Base-by-base conservation (phyloP, 2,888 invertebrate species). In the Ophraella communa region DNA sequence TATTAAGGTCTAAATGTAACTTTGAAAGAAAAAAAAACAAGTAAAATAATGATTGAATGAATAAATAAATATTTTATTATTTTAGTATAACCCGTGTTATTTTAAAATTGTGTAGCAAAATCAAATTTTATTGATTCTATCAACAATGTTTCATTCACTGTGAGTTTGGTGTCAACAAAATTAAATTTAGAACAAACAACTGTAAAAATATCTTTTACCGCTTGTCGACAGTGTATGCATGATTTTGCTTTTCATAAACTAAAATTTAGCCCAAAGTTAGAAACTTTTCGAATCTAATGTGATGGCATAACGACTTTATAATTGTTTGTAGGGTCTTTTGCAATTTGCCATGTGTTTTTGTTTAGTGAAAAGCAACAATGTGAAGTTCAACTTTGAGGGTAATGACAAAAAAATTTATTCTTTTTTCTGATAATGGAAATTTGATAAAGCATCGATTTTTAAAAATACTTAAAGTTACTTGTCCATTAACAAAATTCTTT, bases 231-330 rank as follows among this genome's bases (percentile, higher is more conserved):
- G 33, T 57, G 33, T 20, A 20, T 18, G 47, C 57, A 33, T 49
- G 33, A 42, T 57, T 57, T 23, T 14, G 18, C 18, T 52, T 52
- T 27, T 52, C 33, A 17, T 7, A 4, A 11, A 33, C 18, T 24
- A 30, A 52, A 52, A 52, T 52, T 52, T 52, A 17, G 33, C 27
- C 18, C 11, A 14, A 27, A 27, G 52, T 17, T 3, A 4, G 2
- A 33, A 57, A 57, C 8, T 57, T 57, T 47, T 20, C 20, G 21
- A 56, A 45, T 18, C 45, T 57, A 11, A 21, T 21, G 18, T 21
- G 20, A 56, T 39, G 20, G 17, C 47, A 17, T 60, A 60, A 64
- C 55, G 59, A 64, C 59, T 55, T 64, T 60, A 47, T 59, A 59
- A 64, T 54, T 54, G 30, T 27, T 35, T 55, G 49, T 21, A 39